Conservation (phyloP, 2,797 vertebrate species). For the Eulemur albifrons region DNA sequence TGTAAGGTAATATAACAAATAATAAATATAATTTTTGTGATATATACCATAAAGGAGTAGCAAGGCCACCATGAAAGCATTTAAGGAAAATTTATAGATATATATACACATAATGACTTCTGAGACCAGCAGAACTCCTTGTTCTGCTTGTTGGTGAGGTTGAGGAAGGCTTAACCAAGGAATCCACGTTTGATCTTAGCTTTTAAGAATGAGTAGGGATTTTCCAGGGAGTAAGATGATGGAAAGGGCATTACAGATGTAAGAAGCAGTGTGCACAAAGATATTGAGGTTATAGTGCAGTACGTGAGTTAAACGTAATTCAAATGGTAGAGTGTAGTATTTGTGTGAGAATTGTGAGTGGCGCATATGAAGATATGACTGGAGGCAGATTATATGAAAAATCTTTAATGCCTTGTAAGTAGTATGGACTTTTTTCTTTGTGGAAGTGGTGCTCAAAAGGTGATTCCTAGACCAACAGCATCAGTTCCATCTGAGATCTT, state of each 20-base stretch:
- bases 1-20: not conserved
- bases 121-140: not conserved
- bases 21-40: not conserved
- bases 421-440: not conserved
- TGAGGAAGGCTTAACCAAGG: not conserved
- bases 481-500: not conserved
- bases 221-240: not conserved
- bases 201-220: not conserved
- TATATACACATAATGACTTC: not conserved
- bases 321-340: not conserved
- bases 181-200: not conserved
- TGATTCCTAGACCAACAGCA: not conserved
- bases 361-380: not conserved
- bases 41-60: not conserved
- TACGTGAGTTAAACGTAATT: not conserved
- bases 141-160: conserved; percentile 10
- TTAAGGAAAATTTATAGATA: not conserved
- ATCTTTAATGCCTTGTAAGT: not conserved
- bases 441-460: not conserved
- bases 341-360: not conserved
- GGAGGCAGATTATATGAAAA: not conserved
- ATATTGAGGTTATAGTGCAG: not conserved
- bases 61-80: not conserved
- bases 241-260: not conserved
- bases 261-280: not conserved